Percentiles rank a stretch among this genome's conserved stretches.
phyloP scores from a whole-genome alignment of 2,888 invertebrate genomes.

The Lasioglossum villosulum region DNA sequence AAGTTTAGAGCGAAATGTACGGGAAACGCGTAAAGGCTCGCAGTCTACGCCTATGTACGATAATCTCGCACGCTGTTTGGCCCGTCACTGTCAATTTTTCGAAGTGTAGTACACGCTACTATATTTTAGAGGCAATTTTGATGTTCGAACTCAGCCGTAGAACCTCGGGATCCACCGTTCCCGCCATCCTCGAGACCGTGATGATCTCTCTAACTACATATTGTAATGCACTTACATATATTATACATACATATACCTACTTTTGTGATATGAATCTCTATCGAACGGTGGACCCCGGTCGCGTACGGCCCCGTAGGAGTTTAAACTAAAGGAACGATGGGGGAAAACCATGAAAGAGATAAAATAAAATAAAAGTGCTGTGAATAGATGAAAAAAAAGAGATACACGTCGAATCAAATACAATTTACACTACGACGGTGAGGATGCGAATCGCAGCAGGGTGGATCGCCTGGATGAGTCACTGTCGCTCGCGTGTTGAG shows the following conservation, averaged over 20 bases:
- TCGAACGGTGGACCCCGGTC: conserved; percentile 63
- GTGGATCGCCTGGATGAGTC: conserved; percentile 9
- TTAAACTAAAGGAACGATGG: not conserved
- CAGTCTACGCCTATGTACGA: conserved; percentile 30
- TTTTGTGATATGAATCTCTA: conserved; percentile 71
- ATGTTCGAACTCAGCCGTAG: conserved; percentile 48
- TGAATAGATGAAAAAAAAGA: conserved; percentile 64
- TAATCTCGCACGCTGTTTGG: conserved; percentile 62
- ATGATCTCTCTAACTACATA: conserved; percentile 63
- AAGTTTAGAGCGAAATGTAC: not conserved
- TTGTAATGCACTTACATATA: conserved; percentile 53
- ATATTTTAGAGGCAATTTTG: conserved; percentile 75
- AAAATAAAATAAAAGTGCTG: conserved; percentile 69
- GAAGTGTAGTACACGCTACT: conserved; percentile 66
- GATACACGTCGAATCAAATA: conserved; percentile 62
- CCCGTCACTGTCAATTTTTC: conserved; percentile 73
- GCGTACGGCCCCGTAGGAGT: conserved; percentile 49
- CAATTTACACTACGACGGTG: conserved; percentile 46
- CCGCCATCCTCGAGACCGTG: conserved; percentile 53
- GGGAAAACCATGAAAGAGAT: not conserved
- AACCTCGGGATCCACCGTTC: conserved; percentile 56
- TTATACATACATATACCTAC: conserved; percentile 49
- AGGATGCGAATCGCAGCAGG: conserved; percentile 1
- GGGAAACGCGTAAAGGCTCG: not conserved
- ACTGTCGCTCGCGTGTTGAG: not conserved